Percentiles rank a stretch among this genome's conserved stretches.
Evolutionary conservation across 2,113 vertebrate genomes (phyloP).

Genomic region (Ammospiza nelsoni): DNA sequence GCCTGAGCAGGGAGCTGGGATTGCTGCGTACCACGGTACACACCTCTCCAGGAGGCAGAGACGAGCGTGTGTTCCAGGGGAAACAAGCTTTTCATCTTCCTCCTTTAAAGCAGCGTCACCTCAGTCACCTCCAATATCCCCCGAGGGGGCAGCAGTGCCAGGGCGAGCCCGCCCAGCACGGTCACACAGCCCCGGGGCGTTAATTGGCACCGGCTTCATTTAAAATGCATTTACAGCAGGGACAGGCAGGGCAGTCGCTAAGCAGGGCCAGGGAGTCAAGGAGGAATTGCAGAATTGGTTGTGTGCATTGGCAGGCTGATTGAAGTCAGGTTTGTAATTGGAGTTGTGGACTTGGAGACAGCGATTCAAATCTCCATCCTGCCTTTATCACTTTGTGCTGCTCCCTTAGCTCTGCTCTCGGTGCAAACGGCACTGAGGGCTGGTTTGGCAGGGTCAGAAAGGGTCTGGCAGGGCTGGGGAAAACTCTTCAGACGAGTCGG

Average conservation of each 20-base stretch:
- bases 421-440: not conserved
- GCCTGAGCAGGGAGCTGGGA: not conserved
- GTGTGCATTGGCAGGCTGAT: not conserved
- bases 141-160: not conserved
- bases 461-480: not conserved
- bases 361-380: not conserved
- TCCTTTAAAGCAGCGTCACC: not conserved
- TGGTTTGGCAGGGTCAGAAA: not conserved
- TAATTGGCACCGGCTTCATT: not conserved
- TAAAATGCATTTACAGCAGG: not conserved
- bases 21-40: accelerated
- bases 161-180: not conserved
- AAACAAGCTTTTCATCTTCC: not conserved
- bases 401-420: accelerated
- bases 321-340: not conserved
- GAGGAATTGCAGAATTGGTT: not conserved
- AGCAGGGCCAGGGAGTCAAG: not conserved
- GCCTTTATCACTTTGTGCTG: not conserved
- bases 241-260: not conserved
- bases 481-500: not conserved
- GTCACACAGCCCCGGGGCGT: not conserved
- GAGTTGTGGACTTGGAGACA: not conserved
- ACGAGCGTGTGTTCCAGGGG: not conserved
- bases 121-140: not conserved
- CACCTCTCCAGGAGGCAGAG: not conserved